phyloP scores from a whole-genome alignment of 2,113 vertebrate genomes.

The Forbesichthys papilliferus region DNA sequence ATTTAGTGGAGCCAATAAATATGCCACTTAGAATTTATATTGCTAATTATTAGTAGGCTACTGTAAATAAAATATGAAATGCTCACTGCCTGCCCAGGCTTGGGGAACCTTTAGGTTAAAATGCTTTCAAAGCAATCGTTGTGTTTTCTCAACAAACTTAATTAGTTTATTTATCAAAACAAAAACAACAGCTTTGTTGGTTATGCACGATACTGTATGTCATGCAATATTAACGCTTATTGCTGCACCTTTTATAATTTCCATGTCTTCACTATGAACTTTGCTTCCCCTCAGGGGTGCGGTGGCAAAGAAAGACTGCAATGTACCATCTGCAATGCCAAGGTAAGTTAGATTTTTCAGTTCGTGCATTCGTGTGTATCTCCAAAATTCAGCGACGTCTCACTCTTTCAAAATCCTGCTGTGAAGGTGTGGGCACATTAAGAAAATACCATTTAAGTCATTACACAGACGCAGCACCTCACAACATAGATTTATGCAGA shows the following conservation, averaged over 20 bases:
- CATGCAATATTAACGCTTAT: conserved; percentile 5
- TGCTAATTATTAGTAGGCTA: neutral
- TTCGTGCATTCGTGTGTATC: conserved; percentile 18
- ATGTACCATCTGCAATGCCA: conserved; percentile 61
- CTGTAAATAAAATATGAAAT: conserved; percentile 44
- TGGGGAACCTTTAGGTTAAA: conserved; percentile 30
- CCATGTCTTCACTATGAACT: neutral
- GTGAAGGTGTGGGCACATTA: conserved; percentile 53
- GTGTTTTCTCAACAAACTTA: conserved; percentile 35
- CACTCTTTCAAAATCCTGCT: conserved; percentile 48
- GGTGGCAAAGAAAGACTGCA: conserved; percentile 52
- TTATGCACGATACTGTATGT: conserved; percentile 14
- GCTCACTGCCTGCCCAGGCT: conserved; percentile 8
- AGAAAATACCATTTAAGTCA: conserved; percentile 69
- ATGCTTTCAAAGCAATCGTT: conserved; percentile 16
- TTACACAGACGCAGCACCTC: conserved; percentile 65
- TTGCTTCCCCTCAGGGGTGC: conserved; percentile 59
- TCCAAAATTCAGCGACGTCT: conserved; percentile 37
- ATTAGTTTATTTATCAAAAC: conserved; percentile 50
- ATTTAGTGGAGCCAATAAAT: conserved; percentile 4
- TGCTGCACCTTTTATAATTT: conserved; percentile 11
- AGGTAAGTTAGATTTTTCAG: conserved; percentile 58
- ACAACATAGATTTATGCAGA: conserved; percentile 61
- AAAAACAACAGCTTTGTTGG: conserved; percentile 32
- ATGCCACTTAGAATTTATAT: neutral